Conservation (phyloP, 2,888 invertebrate genomes). For the Macrostomum cliftonense region DNA sequence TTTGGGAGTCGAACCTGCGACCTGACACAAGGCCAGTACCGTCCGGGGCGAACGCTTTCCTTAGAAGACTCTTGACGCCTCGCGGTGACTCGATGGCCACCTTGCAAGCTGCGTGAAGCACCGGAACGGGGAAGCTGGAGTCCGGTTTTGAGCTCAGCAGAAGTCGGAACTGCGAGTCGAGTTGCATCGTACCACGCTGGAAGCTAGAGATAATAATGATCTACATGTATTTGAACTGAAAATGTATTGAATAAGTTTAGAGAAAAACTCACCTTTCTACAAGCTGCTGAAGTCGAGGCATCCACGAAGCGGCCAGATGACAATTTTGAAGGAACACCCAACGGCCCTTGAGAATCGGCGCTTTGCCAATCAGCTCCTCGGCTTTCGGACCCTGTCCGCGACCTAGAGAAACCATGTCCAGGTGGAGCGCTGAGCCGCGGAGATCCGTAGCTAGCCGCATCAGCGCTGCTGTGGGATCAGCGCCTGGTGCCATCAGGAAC, state of each 20-base stretch:
- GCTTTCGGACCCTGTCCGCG: constrained; percentile 36
- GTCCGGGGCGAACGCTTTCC: constrained; percentile 27
- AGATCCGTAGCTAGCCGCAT: constrained; percentile 32
- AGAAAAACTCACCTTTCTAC: constrained; percentile 25
- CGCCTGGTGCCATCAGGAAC: constrained; percentile 36
- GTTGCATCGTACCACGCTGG: constrained; percentile 15
- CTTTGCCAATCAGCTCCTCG: constrained; percentile 35
- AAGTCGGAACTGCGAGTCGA: constrained; percentile 33
- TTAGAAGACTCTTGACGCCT: constrained; percentile 32
- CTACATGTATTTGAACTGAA: too few species aligned
- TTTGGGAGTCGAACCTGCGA: constrained; percentile 22
- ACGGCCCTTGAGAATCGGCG: constrained; percentile 35
- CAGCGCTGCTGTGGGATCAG: constrained; percentile 30
- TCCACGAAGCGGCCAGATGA: constrained; percentile 36
- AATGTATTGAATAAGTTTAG: background rate
- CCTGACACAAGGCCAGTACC: constrained; percentile 28
- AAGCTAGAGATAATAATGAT: too few species aligned
- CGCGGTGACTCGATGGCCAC: constrained; percentile 34
- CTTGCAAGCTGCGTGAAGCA: constrained; percentile 34
- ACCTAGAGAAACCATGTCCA: constrained; percentile 37
- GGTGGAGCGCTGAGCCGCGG: constrained; percentile 29
- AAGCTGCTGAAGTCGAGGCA: constrained; percentile 30
- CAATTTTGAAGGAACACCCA: constrained; percentile 38
- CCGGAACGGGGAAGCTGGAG: constrained; percentile 31
- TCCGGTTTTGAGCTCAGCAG: constrained; percentile 37